Evolutionary conservation across 2,888 invertebrate genomes (phyloP).

Genomic region (Tridacna gigas): DNA sequence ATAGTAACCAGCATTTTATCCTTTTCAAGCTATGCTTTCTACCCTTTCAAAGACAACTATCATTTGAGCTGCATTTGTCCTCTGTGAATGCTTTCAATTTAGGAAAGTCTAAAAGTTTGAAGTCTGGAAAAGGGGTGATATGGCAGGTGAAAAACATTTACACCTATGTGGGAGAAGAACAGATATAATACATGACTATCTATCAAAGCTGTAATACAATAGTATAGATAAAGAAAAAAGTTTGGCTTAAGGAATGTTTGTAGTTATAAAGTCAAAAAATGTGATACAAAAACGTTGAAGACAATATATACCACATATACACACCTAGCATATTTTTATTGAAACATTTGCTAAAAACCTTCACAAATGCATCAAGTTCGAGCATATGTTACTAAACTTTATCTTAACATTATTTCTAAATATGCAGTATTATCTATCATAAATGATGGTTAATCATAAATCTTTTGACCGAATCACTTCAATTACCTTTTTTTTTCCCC

Average conservation of each 20-base stretch:
- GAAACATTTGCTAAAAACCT: too few relatives aligned
- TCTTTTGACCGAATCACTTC: not conserved
- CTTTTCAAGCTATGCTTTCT: not conserved
- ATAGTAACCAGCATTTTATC: not conserved
- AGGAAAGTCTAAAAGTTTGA: too few relatives aligned
- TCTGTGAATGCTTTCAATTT: not conserved
- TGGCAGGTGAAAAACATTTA: too few relatives aligned
- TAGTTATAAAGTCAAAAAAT: constrained; percentile 44
- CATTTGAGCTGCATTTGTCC: not conserved
- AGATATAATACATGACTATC: too few relatives aligned
- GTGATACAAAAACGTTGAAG: not conserved
- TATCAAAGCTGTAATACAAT: not conserved
- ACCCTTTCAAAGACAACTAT: not conserved
- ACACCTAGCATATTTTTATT: too few relatives aligned
- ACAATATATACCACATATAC: too few relatives aligned
- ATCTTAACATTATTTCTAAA: too few relatives aligned
- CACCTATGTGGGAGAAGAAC: too few relatives aligned
- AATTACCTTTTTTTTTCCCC: not conserved
- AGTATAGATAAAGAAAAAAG: not conserved
- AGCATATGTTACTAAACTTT: too few relatives aligned
- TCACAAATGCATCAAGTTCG: too few relatives aligned
- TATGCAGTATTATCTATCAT: too few relatives aligned
- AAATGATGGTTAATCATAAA: not conserved
- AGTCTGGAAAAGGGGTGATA: too few relatives aligned
- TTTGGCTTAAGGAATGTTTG: constrained; percentile 63